Evolutionary conservation across 2,888 invertebrate species (phyloP).

Genomic region (Diplazon laetatorius): DNA sequence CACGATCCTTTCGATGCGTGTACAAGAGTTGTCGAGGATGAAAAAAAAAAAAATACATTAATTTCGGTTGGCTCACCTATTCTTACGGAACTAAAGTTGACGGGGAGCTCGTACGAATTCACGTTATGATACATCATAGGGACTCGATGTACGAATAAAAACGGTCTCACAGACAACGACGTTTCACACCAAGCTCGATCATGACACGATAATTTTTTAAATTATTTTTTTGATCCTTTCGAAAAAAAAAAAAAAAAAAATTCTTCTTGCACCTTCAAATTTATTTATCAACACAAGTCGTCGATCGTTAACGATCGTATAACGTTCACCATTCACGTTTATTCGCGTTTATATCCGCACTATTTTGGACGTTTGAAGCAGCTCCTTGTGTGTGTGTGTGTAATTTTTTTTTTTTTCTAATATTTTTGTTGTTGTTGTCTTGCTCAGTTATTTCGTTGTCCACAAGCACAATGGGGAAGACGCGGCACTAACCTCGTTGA

Average conservation of each 20-base stretch:
- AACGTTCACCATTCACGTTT: slow-evolving; percentile 24
- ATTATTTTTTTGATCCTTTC: neutral
- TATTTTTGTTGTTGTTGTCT: too few species aligned
- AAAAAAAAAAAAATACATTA: too few species aligned
- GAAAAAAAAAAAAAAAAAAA: too few species aligned
- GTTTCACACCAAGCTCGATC: slow-evolving; percentile 73
- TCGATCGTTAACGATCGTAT: too few species aligned
- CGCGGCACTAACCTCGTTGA: slow-evolving; percentile 53
- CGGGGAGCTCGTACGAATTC: slow-evolving; percentile 74
- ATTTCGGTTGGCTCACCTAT: too few species aligned
- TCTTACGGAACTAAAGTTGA: slow-evolving; percentile 75
- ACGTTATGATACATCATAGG: slow-evolving; percentile 78
- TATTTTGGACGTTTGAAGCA: neutral
- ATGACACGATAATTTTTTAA: slow-evolving; percentile 73
- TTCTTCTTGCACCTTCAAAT: neutral
- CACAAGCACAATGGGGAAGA: slow-evolving; percentile 16
- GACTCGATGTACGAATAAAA: slow-evolving; percentile 66
- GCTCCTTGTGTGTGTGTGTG: too few species aligned
- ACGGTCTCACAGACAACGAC: slow-evolving; percentile 75
- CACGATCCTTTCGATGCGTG: too few species aligned
- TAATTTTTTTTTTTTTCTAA: too few species aligned
- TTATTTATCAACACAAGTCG: neutral
- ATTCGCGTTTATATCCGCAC: neutral
- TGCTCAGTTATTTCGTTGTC: too few species aligned
- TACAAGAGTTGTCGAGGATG: neutral